Evolutionary conservation across 2,113 vertebrate genomes (phyloP), one percentile per base, ranked within the genome.

Genomic region (Eurystomus gularis): DNA sequence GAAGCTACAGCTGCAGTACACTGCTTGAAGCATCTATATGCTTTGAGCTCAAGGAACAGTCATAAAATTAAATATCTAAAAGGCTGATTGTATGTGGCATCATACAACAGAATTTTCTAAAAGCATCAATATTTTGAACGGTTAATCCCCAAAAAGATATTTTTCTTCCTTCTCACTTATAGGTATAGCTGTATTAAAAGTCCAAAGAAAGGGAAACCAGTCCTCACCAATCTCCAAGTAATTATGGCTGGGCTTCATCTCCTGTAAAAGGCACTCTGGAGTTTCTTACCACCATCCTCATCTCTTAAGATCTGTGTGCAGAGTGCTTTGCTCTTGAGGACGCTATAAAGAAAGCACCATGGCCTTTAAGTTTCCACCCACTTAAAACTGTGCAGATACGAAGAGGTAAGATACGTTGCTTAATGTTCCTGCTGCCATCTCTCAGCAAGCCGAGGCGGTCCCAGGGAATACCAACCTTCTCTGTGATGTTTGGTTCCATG

Each of bases 401-500:
- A n/a, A 65, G 28, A 93, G 37, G 35, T 1, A 13, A 79, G 58
- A 76, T 16, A 24, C 35, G 23, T 1, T 69, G 44, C 69, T 51
- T 51, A 89, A 84, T 48, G 77, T 35, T 84, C 55, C 86, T 35
- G 64, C 65, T 86, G 72, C 52, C 81, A 78, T 49, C 49, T 16
- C 73, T 68, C 44, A 79, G 65, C 52, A 87, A 35, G 35, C 1
- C 4, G 81, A 75, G 20, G 39, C 2, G 3, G 33, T 83, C 44
- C 23, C 35, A 73, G 46, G 68, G 40, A 94, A 66, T 5, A 76
- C 8, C 5, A 4, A 70, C 55, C 60, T 58, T 31, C 46, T 66
- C 65, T 0, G 0, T 25, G 39, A 88, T 0, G 0, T 42, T 54
- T 18, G 7, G 19, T 69, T 81, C 70, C 60, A 82, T 0, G 0